Conservation (phyloP, 2,797 vertebrate genomes). For the Myotis vivesi region DNA sequence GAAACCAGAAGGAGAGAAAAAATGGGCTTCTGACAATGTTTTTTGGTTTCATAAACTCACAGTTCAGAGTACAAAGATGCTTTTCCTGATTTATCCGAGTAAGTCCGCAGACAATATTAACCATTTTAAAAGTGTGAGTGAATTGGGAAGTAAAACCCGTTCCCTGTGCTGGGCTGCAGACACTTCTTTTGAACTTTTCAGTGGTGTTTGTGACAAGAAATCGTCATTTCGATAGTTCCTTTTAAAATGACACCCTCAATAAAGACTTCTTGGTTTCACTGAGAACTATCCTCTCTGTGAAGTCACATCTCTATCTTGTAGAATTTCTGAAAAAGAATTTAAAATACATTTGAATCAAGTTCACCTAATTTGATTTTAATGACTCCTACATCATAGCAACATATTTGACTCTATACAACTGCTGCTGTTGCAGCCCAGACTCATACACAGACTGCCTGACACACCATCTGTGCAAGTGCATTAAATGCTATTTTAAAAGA, state of each 20-base stretch:
- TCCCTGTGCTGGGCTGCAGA: not conserved
- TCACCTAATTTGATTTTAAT: not conserved
- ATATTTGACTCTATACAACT: not conserved
- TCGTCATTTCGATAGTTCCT: not conserved
- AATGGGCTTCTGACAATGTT: not conserved
- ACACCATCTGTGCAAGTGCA: not conserved
- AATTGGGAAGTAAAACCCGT: not conserved
- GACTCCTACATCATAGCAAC: not conserved
- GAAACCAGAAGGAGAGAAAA: not conserved
- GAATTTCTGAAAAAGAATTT: constrained; percentile 3
- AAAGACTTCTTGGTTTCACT: not conserved
- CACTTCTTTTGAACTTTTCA: constrained; percentile 36
- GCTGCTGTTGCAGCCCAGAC: not conserved
- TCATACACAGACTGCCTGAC: not conserved
- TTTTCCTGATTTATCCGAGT: not conserved
- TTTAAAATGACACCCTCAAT: not conserved
- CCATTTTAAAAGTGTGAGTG: not conserved
- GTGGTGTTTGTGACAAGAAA: not conserved
- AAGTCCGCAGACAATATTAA: not conserved
- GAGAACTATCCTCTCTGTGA: not conserved
- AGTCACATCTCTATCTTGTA: not conserved
- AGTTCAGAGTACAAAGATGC: not conserved
- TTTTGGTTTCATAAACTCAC: not conserved
- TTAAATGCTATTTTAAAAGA: not conserved
- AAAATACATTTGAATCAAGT: not conserved